Percentiles rank a stretch among this genome's conserved stretches.
These are phyloP conservation scores for Volucella inflata DNA, from an alignment of 2,888 invertebrate genomes.

Conservation along the genomic window DNA sequence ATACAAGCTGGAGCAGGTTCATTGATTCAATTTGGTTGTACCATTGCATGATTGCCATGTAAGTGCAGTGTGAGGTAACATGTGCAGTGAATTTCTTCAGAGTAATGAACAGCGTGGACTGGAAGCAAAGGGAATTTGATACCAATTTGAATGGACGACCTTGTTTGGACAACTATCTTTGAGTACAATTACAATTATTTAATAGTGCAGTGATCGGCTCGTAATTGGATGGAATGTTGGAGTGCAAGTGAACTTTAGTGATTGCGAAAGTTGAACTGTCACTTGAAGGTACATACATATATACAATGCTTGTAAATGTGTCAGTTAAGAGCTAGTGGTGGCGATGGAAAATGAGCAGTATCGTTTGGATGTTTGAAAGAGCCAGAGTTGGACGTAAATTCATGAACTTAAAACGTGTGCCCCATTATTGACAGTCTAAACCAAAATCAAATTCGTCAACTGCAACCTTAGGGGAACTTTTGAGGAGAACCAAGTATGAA, in stretches of 20 bases:
- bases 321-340: too few relatives aligned
- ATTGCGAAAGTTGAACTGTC: slow-evolving; percentile 25
- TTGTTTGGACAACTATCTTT: slow-evolving; percentile 25
- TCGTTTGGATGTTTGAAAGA: too few relatives aligned
- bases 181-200: slow-evolving; percentile 18
- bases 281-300: too few relatives aligned
- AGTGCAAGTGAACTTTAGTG: slow-evolving; percentile 54
- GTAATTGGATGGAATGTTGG: slow-evolving; percentile 56
- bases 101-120: background rate
- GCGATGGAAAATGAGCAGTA: too few relatives aligned
- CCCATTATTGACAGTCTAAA: too few relatives aligned
- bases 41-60: background rate
- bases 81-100: slow-evolving; percentile 1
- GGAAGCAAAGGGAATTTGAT: slow-evolving; percentile 17
- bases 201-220: slow-evolving; percentile 14
- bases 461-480: too few relatives aligned
- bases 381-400: too few relatives aligned
- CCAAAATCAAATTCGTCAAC: too few relatives aligned
- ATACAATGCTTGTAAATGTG: too few relatives aligned
- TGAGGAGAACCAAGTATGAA: too few relatives aligned
- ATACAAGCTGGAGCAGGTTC: slow-evolving; percentile 27
- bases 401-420: too few relatives aligned
- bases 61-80: background rate
- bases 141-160: slow-evolving; percentile 54
- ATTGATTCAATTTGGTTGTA: slow-evolving; percentile 39